Conservation (phyloP, 2,888 invertebrate species). For the Dugesia japonica region DNA sequence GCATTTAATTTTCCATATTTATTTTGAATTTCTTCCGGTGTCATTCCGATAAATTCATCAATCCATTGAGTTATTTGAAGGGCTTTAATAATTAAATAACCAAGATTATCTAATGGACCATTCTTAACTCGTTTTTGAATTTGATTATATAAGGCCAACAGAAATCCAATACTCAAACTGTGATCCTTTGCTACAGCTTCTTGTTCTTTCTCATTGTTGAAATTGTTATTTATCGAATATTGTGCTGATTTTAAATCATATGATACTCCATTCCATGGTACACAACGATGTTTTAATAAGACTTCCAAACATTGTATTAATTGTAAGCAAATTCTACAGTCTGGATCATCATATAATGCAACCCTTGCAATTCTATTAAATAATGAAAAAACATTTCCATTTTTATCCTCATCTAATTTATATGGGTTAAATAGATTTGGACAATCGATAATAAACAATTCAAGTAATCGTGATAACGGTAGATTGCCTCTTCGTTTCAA, state of each 20-base stretch:
- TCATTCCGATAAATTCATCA: conserved; percentile 1
- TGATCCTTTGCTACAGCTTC: conserved; percentile 12
- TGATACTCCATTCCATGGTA: not conserved
- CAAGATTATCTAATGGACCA: conserved; percentile 26
- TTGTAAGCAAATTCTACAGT: conserved; percentile 21
- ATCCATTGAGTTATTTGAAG: not conserved
- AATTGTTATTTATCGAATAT: not conserved
- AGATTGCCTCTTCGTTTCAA: conserved; percentile 14
- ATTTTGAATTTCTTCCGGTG: not conserved
- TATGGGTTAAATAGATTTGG: conserved; percentile 20
- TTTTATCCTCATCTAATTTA: conserved; percentile 21
- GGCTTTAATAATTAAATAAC: conserved; percentile 24
- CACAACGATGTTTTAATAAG: conserved; percentile 23
- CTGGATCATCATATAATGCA: conserved; percentile 31
- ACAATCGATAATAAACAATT: conserved; percentile 9
- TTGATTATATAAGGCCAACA: conserved; percentile 26
- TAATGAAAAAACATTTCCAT: conserved; percentile 3
- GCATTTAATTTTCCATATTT: not conserved
- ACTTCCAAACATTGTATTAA: conserved; percentile 8
- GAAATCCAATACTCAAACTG: not conserved
- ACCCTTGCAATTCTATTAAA: conserved; percentile 22
- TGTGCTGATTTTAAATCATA: not conserved
- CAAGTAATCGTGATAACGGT: not conserved
- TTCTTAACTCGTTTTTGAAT: conserved; percentile 20
- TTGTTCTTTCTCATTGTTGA: not conserved